Base-by-base conservation (phyloP, 2,888 invertebrate genomes). In the Strigamia transsilvanica region DNA sequence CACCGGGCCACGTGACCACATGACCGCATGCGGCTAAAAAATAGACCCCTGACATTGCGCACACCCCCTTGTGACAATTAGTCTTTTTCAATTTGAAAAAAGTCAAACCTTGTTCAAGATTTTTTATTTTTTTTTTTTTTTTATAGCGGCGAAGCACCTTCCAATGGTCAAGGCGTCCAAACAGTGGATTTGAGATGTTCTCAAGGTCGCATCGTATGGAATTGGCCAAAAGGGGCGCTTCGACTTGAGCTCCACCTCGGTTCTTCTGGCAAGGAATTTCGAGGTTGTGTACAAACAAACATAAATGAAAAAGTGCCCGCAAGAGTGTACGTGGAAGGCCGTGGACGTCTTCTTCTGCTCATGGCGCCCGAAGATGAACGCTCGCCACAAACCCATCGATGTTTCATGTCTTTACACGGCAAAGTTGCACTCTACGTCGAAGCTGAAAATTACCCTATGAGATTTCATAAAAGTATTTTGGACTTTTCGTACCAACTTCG, bases 131-230 rank as follows among this genome's bases (percentile, higher is more conserved):
- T 41, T 41, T 41, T 41, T 41, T 56, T 56, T 21, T 23, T 18
- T 18, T 61, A 1, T 21, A 61, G 61, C 12, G 61, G 61, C 7
- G 61, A 61, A 61, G 61, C 61, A 61, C 61, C 61, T 0, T n/a
- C 61, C 18, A 61, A 61, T 21, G 61, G 61, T 21, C 21, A 5
- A 61, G 93, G 92, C 4, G 93, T 94, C 80, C 92, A 93, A 46
- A 93, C 94, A 0, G 92, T 94, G 51, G 93, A 94, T 88, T 90
- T 94, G 80, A 90, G 93, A 34, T 94, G 94, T 86, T 90, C 92
- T 27, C 92, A 93, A 83, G 94, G 94, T 34, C 89, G 89, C 27
- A 91, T 94, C 12, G 90, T 91, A 15, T 94, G 94, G 94, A 88
- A 91, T 85, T 94, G 94, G 87, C 94, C 94, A 0, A 90, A 92